Conservation (phyloP, 2,797 vertebrate genomes). For the Phylloscopus collybita region DNA sequence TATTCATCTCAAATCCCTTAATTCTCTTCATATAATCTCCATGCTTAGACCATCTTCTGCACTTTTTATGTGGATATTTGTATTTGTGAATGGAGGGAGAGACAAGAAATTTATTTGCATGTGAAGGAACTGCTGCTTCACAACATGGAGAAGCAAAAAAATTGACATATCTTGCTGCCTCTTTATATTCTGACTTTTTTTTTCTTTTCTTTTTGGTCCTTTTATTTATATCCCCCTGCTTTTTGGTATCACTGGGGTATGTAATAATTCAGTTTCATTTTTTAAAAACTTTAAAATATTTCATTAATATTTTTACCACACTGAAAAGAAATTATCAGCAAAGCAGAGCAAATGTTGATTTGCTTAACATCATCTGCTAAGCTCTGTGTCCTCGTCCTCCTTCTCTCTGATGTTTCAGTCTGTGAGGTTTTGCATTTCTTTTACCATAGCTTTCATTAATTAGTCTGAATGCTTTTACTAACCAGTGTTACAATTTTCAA, state of each 20-base stretch:
- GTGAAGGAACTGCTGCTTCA: neutral
- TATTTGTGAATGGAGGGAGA: neutral
- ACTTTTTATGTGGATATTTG: neutral
- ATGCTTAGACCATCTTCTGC: neutral
- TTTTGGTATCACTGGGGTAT: neutral
- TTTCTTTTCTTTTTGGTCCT: fast-evolving
- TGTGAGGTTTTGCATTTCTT: neutral
- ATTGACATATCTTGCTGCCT: neutral
- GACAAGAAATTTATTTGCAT: neutral
- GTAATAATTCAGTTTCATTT: neutral
- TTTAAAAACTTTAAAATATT: neutral
- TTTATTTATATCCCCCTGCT: neutral
- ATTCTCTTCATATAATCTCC: neutral
- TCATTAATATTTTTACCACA: neutral
- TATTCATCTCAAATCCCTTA: neutral
- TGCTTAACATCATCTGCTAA: neutral
- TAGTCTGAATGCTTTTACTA: neutral
- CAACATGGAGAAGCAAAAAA: neutral
- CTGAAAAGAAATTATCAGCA: neutral
- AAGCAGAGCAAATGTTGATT: neutral
- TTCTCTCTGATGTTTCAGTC: neutral
- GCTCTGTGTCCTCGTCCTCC: neutral
- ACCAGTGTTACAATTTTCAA: neutral
- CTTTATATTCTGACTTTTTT: neutral
- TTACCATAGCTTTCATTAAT: neutral